Conservation (phyloP, 2,113 vertebrate species). For the Chunga burmeisteri region DNA sequence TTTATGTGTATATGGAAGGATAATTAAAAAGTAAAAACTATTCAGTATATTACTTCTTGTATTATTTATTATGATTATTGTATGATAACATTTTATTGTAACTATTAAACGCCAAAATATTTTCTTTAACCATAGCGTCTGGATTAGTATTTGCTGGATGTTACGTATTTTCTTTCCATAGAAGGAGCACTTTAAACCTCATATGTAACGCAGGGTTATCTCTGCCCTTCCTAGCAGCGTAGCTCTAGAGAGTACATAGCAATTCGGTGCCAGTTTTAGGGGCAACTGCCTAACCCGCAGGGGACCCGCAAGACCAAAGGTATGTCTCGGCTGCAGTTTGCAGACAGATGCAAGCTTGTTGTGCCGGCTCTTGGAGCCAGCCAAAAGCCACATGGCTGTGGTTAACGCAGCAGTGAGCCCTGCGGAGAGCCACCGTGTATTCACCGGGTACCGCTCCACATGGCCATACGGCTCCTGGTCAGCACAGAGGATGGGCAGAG, state of each 20-base stretch:
- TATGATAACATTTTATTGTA: not conserved
- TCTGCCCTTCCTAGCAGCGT: not conserved
- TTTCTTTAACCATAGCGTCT: not conserved
- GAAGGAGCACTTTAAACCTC: not conserved
- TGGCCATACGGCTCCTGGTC: not conserved
- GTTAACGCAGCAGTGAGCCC: not conserved
- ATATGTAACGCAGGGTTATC: not conserved
- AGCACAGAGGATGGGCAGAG: not conserved
- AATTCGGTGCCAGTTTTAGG: not conserved
- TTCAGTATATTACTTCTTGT: not conserved
- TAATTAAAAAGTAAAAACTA: not conserved
- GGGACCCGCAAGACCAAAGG: not conserved
- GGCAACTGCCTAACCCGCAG: not conserved
- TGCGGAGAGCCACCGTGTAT: accelerated
- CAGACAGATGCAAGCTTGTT: not conserved
- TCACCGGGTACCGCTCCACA: accelerated
- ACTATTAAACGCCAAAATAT: not conserved
- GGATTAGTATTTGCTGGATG: not conserved
- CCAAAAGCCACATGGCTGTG: not conserved
- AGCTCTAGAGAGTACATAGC: not conserved
- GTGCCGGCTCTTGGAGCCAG: not conserved
- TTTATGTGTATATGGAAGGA: not conserved
- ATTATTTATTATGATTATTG: not conserved
- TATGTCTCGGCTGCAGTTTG: not conserved
- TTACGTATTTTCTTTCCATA: not conserved